These are phyloP conservation scores for Cavia porcellus DNA, from an alignment of 2,113 vertebrate species.

Conservation along the genomic window DNA sequence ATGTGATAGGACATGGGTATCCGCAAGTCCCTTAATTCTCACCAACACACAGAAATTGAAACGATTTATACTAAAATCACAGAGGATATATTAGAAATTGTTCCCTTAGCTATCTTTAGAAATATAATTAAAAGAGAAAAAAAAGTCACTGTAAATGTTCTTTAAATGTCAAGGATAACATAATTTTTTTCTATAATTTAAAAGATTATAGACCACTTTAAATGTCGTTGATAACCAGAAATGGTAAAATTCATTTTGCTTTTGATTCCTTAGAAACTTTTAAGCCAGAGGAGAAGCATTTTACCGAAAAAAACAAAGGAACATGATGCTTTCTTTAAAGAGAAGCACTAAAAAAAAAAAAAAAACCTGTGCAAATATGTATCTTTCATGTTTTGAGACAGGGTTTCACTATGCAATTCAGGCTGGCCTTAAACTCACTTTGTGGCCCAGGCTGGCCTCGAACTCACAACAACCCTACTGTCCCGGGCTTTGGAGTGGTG, in stretches of 20 bases:
- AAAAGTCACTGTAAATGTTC: not conserved
- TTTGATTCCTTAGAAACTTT: not conserved
- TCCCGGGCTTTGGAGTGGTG: not conserved
- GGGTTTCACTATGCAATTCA: not conserved
- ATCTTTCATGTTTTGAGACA: not conserved
- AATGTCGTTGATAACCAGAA: not conserved
- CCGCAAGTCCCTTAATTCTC: constrained; percentile 66
- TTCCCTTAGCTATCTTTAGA: constrained; percentile 66
- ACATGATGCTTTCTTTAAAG: not conserved
- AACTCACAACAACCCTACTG: too few species aligned
- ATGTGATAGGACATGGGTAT: constrained; percentile 65
- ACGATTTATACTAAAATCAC: constrained; percentile 22
- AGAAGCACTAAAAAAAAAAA: not conserved
- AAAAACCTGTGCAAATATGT: not conserved
- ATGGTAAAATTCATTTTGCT: not conserved
- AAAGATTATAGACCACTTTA: not conserved
- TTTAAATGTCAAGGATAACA: constrained; percentile 33
- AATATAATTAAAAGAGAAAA: constrained; percentile 22
- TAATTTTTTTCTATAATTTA: constrained; percentile 39
- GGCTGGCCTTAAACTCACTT: not conserved
- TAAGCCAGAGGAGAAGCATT: not conserved
- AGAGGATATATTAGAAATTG: constrained; percentile 37
- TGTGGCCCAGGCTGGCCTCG: not conserved
- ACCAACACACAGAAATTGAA: constrained; percentile 58
- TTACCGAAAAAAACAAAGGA: not conserved